These are phyloP conservation scores for Netelia virgata DNA, from an alignment of 2,888 invertebrate species.

Conservation along the genomic window DNA sequence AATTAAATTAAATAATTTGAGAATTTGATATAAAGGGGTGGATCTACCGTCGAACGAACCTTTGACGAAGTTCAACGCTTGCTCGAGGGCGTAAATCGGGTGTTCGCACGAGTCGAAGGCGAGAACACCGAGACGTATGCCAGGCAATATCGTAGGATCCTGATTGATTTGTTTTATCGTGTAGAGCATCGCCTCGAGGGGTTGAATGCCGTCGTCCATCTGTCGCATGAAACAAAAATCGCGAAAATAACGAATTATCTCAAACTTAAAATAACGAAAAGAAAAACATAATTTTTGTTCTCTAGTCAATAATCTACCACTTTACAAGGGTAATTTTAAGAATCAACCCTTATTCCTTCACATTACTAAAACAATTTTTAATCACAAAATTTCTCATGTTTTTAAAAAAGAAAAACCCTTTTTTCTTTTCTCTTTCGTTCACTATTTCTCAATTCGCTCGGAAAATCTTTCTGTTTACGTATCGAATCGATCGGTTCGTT, in stretches of 20 bases:
- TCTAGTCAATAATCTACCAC: no score
- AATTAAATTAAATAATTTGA: no score
- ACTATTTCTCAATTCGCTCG: background rate
- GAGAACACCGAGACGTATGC: conserved; percentile 85
- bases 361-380: background rate
- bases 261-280: no score
- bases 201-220: conserved; percentile 86
- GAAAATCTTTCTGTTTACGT: conserved; percentile 6
- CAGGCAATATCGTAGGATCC: conserved; percentile 84
- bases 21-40: no score
- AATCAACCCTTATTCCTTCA: background rate
- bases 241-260: background rate
- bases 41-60: conserved; percentile 75
- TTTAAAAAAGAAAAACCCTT: background rate
- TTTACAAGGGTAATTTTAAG: no score
- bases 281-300: no score
- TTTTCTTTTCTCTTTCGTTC: background rate
- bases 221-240: conserved; percentile 69
- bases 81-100: conserved; percentile 85
- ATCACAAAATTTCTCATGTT: background rate
- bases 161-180: conserved; percentile 85
- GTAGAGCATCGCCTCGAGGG: conserved; percentile 86
- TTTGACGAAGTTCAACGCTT: conserved; percentile 86
- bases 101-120: conserved; percentile 86
- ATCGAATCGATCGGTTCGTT: conserved; percentile 22